A percentile compares a stretch with the other conserved stretches of the same genome.
phyloP scores from a whole-genome alignment of 1,140 invertebrate species.

The Panagrolaimus sp. region DNA sequence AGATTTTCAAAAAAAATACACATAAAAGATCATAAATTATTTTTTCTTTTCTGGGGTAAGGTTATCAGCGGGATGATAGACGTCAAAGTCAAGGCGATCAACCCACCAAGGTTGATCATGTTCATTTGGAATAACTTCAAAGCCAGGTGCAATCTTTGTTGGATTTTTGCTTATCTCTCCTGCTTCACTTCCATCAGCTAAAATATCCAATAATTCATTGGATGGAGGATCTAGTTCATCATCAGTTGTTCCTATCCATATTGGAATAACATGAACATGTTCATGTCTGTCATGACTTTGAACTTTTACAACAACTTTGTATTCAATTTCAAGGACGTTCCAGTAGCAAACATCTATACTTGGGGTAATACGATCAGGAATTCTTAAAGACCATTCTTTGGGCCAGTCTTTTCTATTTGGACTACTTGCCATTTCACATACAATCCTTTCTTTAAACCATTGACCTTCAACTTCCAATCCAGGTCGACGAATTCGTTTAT shows the following conservation, averaged over 20 bases:
- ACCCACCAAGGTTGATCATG: constrained; percentile 15
- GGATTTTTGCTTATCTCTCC: constrained; percentile 8
- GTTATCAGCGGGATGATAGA: constrained; percentile 15
- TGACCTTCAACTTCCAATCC: constrained; percentile 23
- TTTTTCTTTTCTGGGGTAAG: constrained; percentile 3
- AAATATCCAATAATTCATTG: background rate
- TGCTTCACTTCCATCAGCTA: background rate
- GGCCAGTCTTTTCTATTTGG: constrained; percentile 16
- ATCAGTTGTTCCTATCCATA: constrained; percentile 33
- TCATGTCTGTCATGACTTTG: constrained; percentile 23
- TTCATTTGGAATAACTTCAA: constrained; percentile 23
- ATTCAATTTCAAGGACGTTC: constrained; percentile 28
- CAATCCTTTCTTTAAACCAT: constrained; percentile 26
- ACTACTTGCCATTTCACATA: constrained; percentile 8
- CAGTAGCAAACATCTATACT: constrained; percentile 33
- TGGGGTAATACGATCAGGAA: constrained; percentile 27
- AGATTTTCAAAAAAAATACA: too few species aligned
- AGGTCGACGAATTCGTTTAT: constrained; percentile 21
- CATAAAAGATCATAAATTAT: too few species aligned
- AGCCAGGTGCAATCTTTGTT: constrained; percentile 22
- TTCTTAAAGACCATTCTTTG: constrained; percentile 19
- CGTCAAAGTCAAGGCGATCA: constrained; percentile 16
- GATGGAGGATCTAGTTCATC: constrained; percentile 22
- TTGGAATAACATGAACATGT: constrained; percentile 27
- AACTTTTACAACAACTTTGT: constrained; percentile 21